These are phyloP conservation scores for Anagrus nilaparvatae DNA, from an alignment of 1,140 invertebrate genomes.

Conservation along the genomic window DNA sequence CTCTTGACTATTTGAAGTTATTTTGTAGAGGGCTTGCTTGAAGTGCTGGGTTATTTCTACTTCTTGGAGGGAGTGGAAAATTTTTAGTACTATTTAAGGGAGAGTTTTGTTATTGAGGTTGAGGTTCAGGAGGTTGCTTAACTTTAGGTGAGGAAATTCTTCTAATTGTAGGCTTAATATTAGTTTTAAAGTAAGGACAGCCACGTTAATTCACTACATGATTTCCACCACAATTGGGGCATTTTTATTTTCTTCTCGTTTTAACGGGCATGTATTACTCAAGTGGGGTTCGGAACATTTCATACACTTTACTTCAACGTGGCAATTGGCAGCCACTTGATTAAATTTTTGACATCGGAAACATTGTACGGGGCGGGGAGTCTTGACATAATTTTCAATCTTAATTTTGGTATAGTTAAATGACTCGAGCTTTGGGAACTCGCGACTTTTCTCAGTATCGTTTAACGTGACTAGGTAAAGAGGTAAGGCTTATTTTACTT, in stretches of 20 bases:
- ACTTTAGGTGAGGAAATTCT: no score
- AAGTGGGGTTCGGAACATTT: neutral
- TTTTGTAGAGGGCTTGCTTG: neutral
- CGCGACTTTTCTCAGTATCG: neutral
- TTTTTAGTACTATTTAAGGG: neutral
- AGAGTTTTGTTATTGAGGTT: neutral
- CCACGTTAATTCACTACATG: neutral
- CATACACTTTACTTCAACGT: neutral
- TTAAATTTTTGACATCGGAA: conserved; percentile 3
- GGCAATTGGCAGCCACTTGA: neutral
- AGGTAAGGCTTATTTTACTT: neutral
- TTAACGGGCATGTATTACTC: neutral
- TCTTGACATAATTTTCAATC: neutral
- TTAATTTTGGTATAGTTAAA: neutral
- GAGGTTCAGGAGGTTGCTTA: no score
- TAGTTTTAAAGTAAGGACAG: neutral
- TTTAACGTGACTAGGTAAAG: neutral
- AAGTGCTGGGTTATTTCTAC: neutral
- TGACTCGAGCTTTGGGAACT: neutral
- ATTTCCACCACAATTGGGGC: neutral
- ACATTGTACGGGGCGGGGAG: neutral
- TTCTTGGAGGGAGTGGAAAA: neutral
- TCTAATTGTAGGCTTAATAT: neutral
- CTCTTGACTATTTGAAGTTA: no score
- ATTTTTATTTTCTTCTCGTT: neutral